Conservation (phyloP, 2,888 invertebrate genomes). For the Dexiosoma caninum region DNA sequence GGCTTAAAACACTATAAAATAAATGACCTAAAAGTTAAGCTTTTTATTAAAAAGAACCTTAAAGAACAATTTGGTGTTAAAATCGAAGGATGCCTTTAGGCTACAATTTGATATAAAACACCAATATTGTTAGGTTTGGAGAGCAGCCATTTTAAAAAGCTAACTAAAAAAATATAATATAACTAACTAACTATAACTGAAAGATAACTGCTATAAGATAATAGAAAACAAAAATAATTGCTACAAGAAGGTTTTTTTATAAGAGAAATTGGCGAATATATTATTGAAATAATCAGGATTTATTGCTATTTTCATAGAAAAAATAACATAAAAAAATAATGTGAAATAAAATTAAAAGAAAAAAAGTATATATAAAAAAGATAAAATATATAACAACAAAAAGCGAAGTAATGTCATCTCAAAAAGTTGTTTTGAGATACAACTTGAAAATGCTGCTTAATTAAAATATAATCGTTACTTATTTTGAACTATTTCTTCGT, state of each 20-base stretch:
- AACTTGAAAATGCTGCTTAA: background rate
- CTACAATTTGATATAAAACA: conserved; percentile 13
- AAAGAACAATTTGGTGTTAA: conserved; percentile 4
- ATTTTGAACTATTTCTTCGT: too few relatives aligned
- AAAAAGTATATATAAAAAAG: background rate
- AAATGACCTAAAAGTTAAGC: conserved; percentile 15
- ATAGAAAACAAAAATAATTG: conserved; percentile 37
- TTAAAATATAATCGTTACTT: background rate
- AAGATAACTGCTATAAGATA: background rate
- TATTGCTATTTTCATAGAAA: conserved; percentile 35
- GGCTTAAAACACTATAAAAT: background rate
- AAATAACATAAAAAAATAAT: conserved; percentile 13
- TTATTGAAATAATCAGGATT: conserved; percentile 13
- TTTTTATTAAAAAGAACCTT: conserved; percentile 12
- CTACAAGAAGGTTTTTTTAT: background rate
- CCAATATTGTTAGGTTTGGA: conserved; percentile 5
- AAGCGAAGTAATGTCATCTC: background rate
- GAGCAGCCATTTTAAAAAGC: background rate
- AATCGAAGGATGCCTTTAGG: background rate
- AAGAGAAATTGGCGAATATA: too few relatives aligned
- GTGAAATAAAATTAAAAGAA: conserved; percentile 5
- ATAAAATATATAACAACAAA: background rate
- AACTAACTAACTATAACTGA: conserved; percentile 8
- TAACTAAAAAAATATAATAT: conserved; percentile 22
- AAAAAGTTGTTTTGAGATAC: background rate